A percentile compares a stretch with the other conserved stretches of the same genome.
Conservation (phyloP, 2,113 vertebrate genomes). For the Heterochromis multidens region DNA sequence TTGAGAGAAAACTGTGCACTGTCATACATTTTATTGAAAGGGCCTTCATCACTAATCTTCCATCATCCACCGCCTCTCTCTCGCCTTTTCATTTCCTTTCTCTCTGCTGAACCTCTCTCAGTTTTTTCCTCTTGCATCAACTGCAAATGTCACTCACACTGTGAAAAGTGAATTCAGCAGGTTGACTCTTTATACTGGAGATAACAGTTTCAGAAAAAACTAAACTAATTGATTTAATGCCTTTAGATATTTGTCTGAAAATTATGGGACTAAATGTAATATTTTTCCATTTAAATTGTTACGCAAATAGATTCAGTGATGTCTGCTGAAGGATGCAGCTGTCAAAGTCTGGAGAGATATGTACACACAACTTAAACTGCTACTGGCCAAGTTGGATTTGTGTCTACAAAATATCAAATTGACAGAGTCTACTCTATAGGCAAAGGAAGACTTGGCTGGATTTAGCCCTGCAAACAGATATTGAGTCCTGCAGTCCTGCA, state of each 20-base stretch:
- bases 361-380: background rate
- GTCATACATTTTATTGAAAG: background rate
- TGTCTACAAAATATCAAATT: conserved; percentile 26
- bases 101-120: background rate
- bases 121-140: background rate
- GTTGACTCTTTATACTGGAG: background rate
- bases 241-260: background rate
- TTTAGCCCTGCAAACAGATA: conserved; percentile 22
- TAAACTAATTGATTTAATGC: background rate
- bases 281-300: background rate
- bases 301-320: background rate
- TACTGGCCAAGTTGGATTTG: conserved; percentile 14
- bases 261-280: background rate
- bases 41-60: background rate
- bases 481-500: background rate
- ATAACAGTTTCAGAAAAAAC: background rate
- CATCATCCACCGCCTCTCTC: background rate
- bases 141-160: conserved; percentile 21
- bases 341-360: background rate
- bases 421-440: background rate
- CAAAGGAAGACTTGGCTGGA: conserved; percentile 2
- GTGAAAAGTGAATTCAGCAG: conserved; percentile 2
- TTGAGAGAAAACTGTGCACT: background rate
- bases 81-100: conserved; percentile 41
- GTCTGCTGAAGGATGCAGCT: background rate